Evolutionary conservation across 2,888 invertebrate genomes (phyloP), one percentile per base, ranked within the genome.

Genomic region (Ornithoptera priamus): DNA sequence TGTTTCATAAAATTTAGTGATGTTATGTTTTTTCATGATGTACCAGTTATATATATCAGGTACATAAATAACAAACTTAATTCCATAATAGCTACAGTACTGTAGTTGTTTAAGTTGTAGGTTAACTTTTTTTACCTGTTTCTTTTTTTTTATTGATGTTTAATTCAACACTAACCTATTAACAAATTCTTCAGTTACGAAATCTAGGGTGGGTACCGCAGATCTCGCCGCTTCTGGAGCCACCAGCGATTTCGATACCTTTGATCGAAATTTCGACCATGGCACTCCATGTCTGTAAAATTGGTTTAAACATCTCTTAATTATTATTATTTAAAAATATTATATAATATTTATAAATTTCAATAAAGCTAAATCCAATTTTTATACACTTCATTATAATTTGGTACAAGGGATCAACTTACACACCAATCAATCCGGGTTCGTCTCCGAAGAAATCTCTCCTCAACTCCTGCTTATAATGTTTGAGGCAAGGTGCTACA

Each of bases 181-280:
- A 72, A 97, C 89, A 85, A 98, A 97, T 81, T 97, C 97, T 69
- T 93, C 89, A 24, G 97, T 95, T 71, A 97, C 97, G 75, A 94
- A 89, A 83, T 96, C 95, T 74, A 97, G 93, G 65, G 95, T 94
- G 18, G 94, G 94, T 60, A 97, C 94, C 80, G 96, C 97, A 67
- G 95, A 95, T 81, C 94, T 95, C 20, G 97, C 96, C 15, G 96
- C 96, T 75, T 95, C 94, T 0, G 97, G 97, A 72, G 96, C 95
- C 83, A 97, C 94, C 85, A 98, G 93, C 75, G 96, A 95, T 84
- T 97, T 96, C 78, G 97, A 97, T 36, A 97, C 97, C 86, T 96
- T 96, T 70, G 95, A 95, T 74, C 98, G 94, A 82, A 98, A 96
- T 75, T 94, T 93, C 81, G 97, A 96, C 98, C 98, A 98, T 78